A percentile compares a stretch with the other conserved stretches of the same genome.
phyloP scores from a whole-genome alignment of 2,797 vertebrate genomes.

The Tauraco hartlaubi region DNA sequence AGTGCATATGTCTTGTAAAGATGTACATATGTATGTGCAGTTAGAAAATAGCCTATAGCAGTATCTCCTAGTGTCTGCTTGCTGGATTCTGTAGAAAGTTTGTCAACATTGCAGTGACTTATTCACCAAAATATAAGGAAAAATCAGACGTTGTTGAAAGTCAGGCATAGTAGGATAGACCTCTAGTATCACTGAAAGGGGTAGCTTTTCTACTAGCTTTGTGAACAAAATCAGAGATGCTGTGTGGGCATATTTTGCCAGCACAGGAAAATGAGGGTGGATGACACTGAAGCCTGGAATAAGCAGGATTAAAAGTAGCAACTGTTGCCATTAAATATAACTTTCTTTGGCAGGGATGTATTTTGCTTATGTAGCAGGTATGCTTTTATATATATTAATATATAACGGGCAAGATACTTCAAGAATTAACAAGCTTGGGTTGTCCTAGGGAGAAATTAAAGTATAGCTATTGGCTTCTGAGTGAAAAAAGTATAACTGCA shows the following conservation, averaged over 20 bases:
- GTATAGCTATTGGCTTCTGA: neutral
- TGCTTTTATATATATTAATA: slow-evolving; percentile 22
- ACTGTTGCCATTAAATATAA: slow-evolving; percentile 37
- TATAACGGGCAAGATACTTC: neutral
- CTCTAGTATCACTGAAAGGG: neutral
- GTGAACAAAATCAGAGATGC: neutral
- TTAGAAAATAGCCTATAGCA: neutral
- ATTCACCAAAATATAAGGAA: neutral
- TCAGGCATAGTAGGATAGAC: neutral
- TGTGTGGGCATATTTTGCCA: neutral
- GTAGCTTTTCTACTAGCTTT: neutral
- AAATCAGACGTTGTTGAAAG: neutral
- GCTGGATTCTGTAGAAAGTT: neutral
- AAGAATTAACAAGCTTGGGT: neutral
- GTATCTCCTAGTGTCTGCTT: neutral
- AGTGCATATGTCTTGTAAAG: neutral
- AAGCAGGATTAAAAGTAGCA: slow-evolving; percentile 43
- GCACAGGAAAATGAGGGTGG: neutral
- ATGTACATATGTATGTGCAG: neutral
- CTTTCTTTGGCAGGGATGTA: neutral
- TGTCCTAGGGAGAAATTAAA: neutral
- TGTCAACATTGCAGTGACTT: neutral
- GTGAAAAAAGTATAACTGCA: neutral
- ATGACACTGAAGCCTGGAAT: slow-evolving; percentile 26
- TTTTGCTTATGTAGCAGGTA: slow-evolving; percentile 36